These are phyloP conservation scores for Falco naumanni DNA, from an alignment of 2,797 vertebrate genomes.

Conservation along the genomic window DNA sequence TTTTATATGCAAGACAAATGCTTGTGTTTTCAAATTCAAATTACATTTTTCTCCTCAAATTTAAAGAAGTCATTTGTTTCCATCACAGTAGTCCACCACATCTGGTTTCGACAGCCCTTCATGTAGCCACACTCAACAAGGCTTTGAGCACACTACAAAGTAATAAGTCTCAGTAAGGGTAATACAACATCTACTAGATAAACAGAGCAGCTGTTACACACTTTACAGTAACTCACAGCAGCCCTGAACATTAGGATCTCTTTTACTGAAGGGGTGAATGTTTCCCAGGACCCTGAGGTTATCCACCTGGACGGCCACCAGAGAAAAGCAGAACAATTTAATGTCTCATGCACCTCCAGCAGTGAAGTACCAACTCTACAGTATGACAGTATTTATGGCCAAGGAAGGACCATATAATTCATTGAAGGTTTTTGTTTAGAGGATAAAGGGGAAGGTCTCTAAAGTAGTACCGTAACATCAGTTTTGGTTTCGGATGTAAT, in stretches of 20 bases:
- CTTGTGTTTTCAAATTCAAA: not conserved
- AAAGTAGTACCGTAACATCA: not conserved
- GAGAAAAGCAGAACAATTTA: slow-evolving; percentile 11
- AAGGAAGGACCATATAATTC: not conserved
- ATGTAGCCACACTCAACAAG: slow-evolving; percentile 6
- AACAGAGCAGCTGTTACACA: slow-evolving; percentile 33
- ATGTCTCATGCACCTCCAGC: not conserved
- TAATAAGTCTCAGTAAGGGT: not conserved
- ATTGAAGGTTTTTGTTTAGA: not conserved
- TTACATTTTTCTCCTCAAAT: not conserved
- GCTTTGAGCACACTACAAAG: slow-evolving; percentile 14
- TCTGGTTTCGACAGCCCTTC: slow-evolving; percentile 38
- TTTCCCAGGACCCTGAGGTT: slow-evolving; percentile 65
- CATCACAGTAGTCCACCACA: not conserved
- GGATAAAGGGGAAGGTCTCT: not conserved
- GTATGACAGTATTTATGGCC: slow-evolving; percentile 14
- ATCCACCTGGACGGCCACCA: slow-evolving; percentile 48
- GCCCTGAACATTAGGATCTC: not conserved
- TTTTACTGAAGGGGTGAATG: not conserved
- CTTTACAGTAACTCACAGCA: slow-evolving; percentile 41
- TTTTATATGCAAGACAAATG: not conserved
- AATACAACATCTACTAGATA: not conserved
- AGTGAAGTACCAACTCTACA: not conserved
- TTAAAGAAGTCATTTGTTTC: not conserved
- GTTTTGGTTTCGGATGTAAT: not conserved